Base-by-base conservation (phyloP, 1,140 invertebrate species). In the Zaprionus ghesquierei region DNA sequence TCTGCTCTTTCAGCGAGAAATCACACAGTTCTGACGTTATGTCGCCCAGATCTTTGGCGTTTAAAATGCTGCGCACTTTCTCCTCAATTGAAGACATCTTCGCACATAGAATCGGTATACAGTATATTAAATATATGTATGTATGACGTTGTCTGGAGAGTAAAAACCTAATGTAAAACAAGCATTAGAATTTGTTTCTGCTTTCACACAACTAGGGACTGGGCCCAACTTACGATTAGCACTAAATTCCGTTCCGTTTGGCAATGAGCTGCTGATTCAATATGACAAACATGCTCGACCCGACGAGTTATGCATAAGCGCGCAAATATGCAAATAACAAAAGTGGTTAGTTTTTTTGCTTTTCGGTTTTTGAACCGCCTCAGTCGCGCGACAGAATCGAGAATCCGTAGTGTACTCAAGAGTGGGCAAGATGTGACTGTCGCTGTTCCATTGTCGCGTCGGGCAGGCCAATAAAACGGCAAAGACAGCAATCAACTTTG, bases 1-100 rank as follows among this genome's bases (percentile, higher is more conserved):
- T 97, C 90, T 96, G 95, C 85, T 95, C 94, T 23, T 94, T 94
- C 20, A 97, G 93, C 8, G 95, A 95, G 91, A 96, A 97, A 92
- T 97, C 96, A 91, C 96, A 97, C 69, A 96, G 94, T 59, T 94
- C 93, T 38, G 93, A 91, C 33, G 90, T 93, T 81, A 89, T 94
- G 63, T 92, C 90, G 54, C 89, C 92, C 12, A 94, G 77, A 78
- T 91, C 90, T 65, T 84, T 75, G 54, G 53, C 77, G 9, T 79
- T 82, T 46, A 91, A 63, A 20, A 91, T 56, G 56, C 81, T 69
- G 46, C 75, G 77, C 56, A 91, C 70, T 84, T 91, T 91, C 80
- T 91, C 85, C 65, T 84, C 87, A 66, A 91, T 90, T 18, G 68
- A 50, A 23, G 84, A 56, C 75, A 89, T 81, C 65, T 38, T 75